Evolutionary conservation across 2,113 vertebrate genomes (phyloP).

Genomic region (Capreolus pygargus): DNA sequence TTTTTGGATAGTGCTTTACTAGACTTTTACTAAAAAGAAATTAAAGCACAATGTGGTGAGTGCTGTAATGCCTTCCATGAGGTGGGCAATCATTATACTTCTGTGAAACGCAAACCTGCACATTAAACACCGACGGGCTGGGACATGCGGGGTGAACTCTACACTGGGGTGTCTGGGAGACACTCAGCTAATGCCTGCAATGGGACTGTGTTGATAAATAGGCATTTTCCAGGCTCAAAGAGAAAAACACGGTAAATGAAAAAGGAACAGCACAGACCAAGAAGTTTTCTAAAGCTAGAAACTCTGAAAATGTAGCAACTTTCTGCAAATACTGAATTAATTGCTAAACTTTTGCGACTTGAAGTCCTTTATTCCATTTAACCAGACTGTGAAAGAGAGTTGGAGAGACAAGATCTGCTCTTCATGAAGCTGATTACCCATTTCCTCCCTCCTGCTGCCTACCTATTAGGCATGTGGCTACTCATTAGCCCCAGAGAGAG

Average conservation of each 20-base stretch:
- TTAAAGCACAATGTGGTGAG: neutral
- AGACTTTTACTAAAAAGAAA: neutral
- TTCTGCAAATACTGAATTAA: neutral
- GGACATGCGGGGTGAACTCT: neutral
- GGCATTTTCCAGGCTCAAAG: neutral
- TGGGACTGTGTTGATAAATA: neutral
- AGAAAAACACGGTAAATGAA: neutral
- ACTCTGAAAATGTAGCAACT: neutral
- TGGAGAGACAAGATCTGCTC: neutral
- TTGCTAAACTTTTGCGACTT: neutral
- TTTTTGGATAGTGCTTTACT: neutral
- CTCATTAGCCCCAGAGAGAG: constrained; percentile 31
- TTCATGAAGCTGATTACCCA: constrained; percentile 4
- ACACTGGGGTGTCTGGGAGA: accelerated
- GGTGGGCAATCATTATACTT: neutral
- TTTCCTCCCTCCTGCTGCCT: neutral
- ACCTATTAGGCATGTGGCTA: neutral
- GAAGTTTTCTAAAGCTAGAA: neutral
- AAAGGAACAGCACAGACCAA: neutral
- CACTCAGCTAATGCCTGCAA: too few species aligned
- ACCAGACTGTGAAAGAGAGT: neutral
- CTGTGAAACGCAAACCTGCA: accelerated
- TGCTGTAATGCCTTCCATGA: neutral
- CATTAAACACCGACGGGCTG: neutral
- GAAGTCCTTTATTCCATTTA: neutral